These are phyloP conservation scores for Cantharis flavilabris DNA, from an alignment of 2,888 invertebrate genomes.

Conservation along the genomic window DNA sequence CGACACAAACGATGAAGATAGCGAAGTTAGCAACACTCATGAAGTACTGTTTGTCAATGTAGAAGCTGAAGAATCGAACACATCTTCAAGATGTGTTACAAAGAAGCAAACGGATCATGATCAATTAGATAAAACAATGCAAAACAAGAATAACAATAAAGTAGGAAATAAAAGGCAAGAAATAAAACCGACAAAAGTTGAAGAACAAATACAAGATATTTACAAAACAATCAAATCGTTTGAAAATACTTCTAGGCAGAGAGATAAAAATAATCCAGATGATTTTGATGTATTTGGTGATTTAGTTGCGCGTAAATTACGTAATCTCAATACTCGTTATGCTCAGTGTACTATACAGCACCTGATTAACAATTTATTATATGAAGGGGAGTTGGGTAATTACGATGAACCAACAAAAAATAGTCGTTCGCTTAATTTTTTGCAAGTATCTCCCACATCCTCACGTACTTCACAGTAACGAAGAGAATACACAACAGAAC, in stretches of 20 bases:
- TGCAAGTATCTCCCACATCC: not conserved
- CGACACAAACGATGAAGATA: not conserved
- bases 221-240: not conserved
- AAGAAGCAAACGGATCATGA: not conserved
- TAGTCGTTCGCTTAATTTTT: not conserved
- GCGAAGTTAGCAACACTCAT: not conserved
- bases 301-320: not conserved
- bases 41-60: not conserved
- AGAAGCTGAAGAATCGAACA: not conserved
- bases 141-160: not conserved
- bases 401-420: not conserved
- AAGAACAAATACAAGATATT: not conserved
- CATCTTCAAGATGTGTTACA: not conserved
- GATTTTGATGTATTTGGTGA: not conserved
- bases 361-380: not conserved
- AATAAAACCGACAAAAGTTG: not conserved
- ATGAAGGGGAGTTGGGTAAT: not conserved
- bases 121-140: not conserved
- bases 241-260: not conserved
- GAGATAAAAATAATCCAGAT: not conserved
- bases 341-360: not conserved
- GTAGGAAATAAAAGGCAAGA: not conserved
- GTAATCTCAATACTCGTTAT: not conserved
- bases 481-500: too few relatives aligned
- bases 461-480: not conserved